Conservation (phyloP, 1,140 invertebrate genomes). For the Temnothorax curvispinosus region DNA sequence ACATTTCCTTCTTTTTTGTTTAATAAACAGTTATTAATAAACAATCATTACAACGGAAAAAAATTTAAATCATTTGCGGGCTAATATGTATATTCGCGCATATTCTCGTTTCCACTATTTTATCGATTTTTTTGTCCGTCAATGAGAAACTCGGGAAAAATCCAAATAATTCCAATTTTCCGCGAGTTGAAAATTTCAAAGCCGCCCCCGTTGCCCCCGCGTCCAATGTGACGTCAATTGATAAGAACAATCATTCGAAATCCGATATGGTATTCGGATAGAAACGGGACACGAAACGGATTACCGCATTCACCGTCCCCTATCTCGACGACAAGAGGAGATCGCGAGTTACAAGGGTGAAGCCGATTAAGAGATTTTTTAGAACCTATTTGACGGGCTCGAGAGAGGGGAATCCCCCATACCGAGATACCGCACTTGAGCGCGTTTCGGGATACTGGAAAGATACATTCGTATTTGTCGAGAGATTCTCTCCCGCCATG, state of each 20-base stretch:
- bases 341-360: constrained; percentile 67
- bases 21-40: not conserved
- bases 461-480: constrained; percentile 48
- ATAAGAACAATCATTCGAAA: constrained; percentile 56
- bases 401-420: constrained; percentile 7
- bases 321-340: constrained; percentile 37
- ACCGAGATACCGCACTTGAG: constrained; percentile 30
- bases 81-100: not conserved
- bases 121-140: not conserved
- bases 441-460: constrained; percentile 31
- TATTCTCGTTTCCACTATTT: not conserved
- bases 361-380: constrained; percentile 72
- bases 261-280: constrained; percentile 19
- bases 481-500: constrained; percentile 6
- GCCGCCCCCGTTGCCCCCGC: not conserved
- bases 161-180: constrained; percentile 50
- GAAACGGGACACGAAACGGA: constrained; percentile 42
- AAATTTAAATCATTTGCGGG: not conserved
- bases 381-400: constrained; percentile 55
- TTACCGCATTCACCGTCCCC: constrained; percentile 31
- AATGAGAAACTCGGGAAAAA: not conserved
- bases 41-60: not conserved
- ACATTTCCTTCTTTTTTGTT: not conserved
- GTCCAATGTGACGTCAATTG: constrained; percentile 39
- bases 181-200: constrained; percentile 44